Base-by-base conservation (phyloP, 2,888 invertebrate genomes). In the Aspidapion aeneum region DNA sequence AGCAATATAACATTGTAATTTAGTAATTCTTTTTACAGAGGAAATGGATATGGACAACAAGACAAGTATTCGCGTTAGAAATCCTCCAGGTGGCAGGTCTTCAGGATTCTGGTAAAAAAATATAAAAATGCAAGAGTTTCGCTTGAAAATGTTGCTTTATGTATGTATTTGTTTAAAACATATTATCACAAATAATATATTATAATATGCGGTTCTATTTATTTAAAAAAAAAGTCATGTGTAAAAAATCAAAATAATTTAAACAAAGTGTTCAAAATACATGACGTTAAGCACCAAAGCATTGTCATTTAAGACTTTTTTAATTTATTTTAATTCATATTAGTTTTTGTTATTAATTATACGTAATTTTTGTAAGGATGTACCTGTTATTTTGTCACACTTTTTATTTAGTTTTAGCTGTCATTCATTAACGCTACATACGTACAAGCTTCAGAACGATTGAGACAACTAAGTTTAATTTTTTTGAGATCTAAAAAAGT, bases 11-110 rank as follows among this genome's bases (percentile, higher is more conserved):
- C n/a, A n/a, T n/a, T n/a, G n/a, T n/a, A n/a, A n/a, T n/a, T n/a
- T n/a, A n/a, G n/a, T n/a, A n/a, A n/a, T 67, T 64, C 61, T 66
- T 67, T 67, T 85, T 84, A 16, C 86, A 92, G 92, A 90, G 83
- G 92, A 93, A 75, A 77, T 88, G 20, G 91, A 90, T 79, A 90
- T 89, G 60, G 87, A 88, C 62, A 85, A 87, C 70, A 89, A 91
- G 75, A 87, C 93, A 0, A 91, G 90, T 63, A 94, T 94, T 65
- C 89, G 92, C 72, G 93, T 95, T 1, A 86, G 90, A 77, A 92
- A 94, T 84, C 95, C 95, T 7, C 95, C 95, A 1, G 95, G 95
- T 71, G 95, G 95, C 58, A 90, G 90, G 78, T 94, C 94, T 16
- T 90, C 93, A 60, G 88, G 88, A 55, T 89, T 94, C 77, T 94